Base-by-base conservation (phyloP, 1,140 invertebrate species). In the Sipha flava region DNA sequence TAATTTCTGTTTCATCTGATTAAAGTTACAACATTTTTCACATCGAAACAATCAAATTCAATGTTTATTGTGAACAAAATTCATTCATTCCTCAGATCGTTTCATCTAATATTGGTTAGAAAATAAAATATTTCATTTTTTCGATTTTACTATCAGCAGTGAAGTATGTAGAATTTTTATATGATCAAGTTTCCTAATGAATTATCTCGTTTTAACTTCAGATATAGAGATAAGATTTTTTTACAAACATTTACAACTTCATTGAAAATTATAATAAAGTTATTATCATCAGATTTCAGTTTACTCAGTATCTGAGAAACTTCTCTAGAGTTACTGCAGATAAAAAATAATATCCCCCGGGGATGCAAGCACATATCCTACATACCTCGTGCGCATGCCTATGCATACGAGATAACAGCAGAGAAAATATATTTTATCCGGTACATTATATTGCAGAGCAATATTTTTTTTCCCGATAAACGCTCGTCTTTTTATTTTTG, bases 301-400 rank as follows among this genome's bases (percentile, higher is more conserved):
- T 23, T 54, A 54, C 49, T 54, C 7, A 54, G 21, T 54, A 7
- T 54, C 49, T 23, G 12, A 66, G 62, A 6, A 14, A 34, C 9
- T 43, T 37, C 10, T 34, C 37, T 43, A 66, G 9, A n/a, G 18
- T 10, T 66, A 66, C 29, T 34, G 18, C 81, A 37, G 80, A 68
- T 73, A 79, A 64, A 12, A 81, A 52, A 75, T 45, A 80, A 29
- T n/a, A n/a, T n/a, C n/a, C n/a, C n/a, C n/a, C n/a, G n/a, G n/a
- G n/a, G n/a, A n/a, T n/a, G n/a, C n/a, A n/a, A n/a, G n/a, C n/a
- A n/a, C n/a, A n/a, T n/a, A n/a, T n/a, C n/a, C n/a, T n/a, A n/a
- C n/a, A n/a, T n/a, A n/a, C n/a, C n/a, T n/a, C n/a, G n/a, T n/a
- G n/a, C n/a, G n/a, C n/a, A n/a, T n/a, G n/a, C n/a, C n/a, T n/a